phyloP scores from a whole-genome alignment of 2,797 vertebrate genomes.

The Cynopterus sphinx region DNA sequence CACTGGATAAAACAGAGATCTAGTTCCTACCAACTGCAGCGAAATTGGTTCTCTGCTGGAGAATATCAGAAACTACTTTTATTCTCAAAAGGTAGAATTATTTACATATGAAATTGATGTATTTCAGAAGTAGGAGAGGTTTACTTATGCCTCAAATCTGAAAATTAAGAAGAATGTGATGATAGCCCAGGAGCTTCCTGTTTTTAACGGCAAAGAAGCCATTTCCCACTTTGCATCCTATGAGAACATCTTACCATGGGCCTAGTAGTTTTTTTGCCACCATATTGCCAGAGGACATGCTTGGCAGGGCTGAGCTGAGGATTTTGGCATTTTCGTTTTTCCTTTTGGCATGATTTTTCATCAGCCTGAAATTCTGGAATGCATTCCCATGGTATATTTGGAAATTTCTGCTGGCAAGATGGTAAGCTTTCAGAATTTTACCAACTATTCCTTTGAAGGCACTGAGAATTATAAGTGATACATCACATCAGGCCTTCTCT shows the following conservation, averaged over 20 bases:
- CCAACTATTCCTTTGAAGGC: background rate
- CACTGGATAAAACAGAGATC: background rate
- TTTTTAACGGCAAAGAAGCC: background rate
- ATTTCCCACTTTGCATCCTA: background rate
- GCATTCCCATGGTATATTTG: constrained; percentile 52
- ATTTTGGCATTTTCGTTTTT: constrained; percentile 72
- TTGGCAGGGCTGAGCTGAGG: constrained; percentile 17
- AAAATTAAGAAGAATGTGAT: background rate
- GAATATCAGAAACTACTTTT: constrained; percentile 19
- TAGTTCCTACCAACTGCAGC: background rate
- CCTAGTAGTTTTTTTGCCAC: constrained; percentile 17
- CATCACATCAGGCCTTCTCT: background rate
- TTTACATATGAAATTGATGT: background rate
- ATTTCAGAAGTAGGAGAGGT: background rate
- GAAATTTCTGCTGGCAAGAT: constrained; percentile 69
- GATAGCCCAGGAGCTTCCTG: background rate
- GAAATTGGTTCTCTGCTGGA: constrained; percentile 4
- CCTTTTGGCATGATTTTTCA: constrained; percentile 57
- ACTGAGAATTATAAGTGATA: background rate
- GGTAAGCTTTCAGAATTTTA: constrained; percentile 72
- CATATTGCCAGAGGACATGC: constrained; percentile 37
- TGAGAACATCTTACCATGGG: background rate
- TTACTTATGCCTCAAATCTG: background rate
- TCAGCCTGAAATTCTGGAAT: constrained; percentile 56
- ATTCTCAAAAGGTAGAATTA: background rate